A percentile compares a stretch with the other conserved stretches of the same genome.
phyloP scores from a whole-genome alignment of 2,113 vertebrate genomes.

The Elaphurus davidianus region DNA sequence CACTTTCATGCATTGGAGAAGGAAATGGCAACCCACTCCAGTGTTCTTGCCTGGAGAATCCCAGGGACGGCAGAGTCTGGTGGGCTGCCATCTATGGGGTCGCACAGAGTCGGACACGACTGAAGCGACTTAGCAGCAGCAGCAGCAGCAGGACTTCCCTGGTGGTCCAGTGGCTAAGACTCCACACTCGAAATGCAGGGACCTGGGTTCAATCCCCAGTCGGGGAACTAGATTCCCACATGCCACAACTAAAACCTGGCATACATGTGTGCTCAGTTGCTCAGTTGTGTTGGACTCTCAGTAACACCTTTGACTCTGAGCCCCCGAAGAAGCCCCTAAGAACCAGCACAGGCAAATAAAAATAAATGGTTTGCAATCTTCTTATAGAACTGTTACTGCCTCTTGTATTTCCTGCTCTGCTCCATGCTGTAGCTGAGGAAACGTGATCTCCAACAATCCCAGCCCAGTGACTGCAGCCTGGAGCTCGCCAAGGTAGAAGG shows the following conservation, averaged over 20 bases:
- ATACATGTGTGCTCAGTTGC: neutral
- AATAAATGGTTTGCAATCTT: constrained; percentile 25
- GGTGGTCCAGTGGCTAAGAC: neutral
- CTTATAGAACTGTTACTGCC: neutral
- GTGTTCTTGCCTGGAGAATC: too few species aligned
- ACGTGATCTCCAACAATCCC: neutral
- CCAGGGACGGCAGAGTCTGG: too few species aligned
- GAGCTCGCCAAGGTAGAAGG: neutral
- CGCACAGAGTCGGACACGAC: too few species aligned
- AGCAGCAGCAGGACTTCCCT: neutral
- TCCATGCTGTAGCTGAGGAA: neutral
- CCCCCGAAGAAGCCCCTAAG: neutral
- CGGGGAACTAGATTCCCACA: neutral
- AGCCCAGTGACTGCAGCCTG: neutral
- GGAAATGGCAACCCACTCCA: too few species aligned
- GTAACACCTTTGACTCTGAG: neutral
- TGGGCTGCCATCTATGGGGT: too few species aligned
- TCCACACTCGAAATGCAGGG: neutral
- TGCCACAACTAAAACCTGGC: neutral
- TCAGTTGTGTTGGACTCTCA: neutral
- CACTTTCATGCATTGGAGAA: too few species aligned
- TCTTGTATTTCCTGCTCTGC: neutral
- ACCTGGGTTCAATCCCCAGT: neutral
- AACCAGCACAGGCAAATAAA: neutral
- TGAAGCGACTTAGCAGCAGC: too few species aligned